Evolutionary conservation across 2,888 invertebrate genomes (phyloP), one percentile per base, ranked within the genome.

Genomic region (Rotaria macrura): DNA sequence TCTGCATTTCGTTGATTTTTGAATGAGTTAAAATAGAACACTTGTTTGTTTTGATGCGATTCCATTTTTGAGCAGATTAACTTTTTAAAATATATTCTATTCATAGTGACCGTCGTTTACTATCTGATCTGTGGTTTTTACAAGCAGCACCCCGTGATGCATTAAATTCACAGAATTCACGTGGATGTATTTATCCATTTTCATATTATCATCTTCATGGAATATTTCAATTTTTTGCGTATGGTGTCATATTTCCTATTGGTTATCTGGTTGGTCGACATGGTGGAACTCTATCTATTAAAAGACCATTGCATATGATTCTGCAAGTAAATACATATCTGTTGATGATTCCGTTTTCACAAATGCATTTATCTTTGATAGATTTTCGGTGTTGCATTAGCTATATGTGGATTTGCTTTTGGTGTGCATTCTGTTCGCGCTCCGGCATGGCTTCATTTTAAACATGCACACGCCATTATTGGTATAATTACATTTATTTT

Each of bases 121-220:
- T 79, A n/a, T 43, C 40, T 43, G 79, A 79, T 79, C 79, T 79
- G 12, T 79, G 79, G 79, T 79, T 79, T 79, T 43, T 79, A 79
- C 43, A 79, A 79, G 79, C 79, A 43, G 7, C 79, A 43, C 14
- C 79, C 25, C 79, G 43, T 43, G 79, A 40, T 79, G 79, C 79
- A n/a, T n/a, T 79, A 14, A 79, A 7, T 79, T 43, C 79, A 79
- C 79, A 40, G 9, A 7, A 9, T 25, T 43, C 43, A 79, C 79
- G 79, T 79, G 23, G 40, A 6, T 79, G 79, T 43, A 43, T 79
- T 25, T 79, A 79, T 40, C 79, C 79, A 79, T 79, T 79, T 43
- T 79, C 79, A n/a, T 79, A 23, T 34, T 79, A 79, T 43, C 79
- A 79, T 79, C 79, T 79, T n/a, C 79, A 79, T 79, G 79, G 79